Evolutionary conservation across 2,113 vertebrate genomes (phyloP).

Genomic region (Lasiurus borealis): DNA sequence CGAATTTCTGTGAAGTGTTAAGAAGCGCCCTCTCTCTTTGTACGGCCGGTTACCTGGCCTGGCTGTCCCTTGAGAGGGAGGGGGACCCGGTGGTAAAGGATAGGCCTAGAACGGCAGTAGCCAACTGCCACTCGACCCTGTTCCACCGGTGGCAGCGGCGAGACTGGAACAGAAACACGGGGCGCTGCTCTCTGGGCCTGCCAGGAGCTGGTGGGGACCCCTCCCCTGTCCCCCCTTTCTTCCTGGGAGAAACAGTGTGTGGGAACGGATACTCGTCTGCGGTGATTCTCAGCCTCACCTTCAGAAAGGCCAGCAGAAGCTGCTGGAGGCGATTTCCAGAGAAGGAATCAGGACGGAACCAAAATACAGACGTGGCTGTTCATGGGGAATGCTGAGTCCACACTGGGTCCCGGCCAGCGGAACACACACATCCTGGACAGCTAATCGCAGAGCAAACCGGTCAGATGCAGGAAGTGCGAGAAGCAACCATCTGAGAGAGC

Average conservation of each 20-base stretch:
- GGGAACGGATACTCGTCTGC: constrained; percentile 58
- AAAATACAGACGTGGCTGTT: constrained; percentile 75
- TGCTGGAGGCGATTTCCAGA: constrained; percentile 77
- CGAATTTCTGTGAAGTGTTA: neutral
- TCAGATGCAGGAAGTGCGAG: neutral
- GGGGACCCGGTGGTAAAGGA: neutral
- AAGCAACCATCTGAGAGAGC: neutral
- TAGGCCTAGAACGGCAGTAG: rapidly evolving
- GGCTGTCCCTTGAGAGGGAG: neutral
- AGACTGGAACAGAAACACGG: rapidly evolving
- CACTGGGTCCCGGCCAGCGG: constrained; percentile 55
- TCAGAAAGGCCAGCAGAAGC: constrained; percentile 62
- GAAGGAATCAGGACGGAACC: constrained; percentile 72
- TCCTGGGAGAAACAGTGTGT: neutral
- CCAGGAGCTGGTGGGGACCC: neutral
- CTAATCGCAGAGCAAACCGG: constrained; percentile 45
- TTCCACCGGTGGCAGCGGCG: rapidly evolving
- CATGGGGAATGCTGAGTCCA: constrained; percentile 64
- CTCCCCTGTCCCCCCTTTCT: neutral
- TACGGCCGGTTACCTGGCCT: neutral
- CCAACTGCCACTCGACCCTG: rapidly evolving
- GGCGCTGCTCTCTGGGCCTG: neutral
- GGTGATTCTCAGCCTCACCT: constrained; percentile 31
- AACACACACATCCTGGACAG: constrained; percentile 29
- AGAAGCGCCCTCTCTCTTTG: neutral